phyloP scores from a whole-genome alignment of 2,113 vertebrate genomes.

The Microcebus jonahi region DNA sequence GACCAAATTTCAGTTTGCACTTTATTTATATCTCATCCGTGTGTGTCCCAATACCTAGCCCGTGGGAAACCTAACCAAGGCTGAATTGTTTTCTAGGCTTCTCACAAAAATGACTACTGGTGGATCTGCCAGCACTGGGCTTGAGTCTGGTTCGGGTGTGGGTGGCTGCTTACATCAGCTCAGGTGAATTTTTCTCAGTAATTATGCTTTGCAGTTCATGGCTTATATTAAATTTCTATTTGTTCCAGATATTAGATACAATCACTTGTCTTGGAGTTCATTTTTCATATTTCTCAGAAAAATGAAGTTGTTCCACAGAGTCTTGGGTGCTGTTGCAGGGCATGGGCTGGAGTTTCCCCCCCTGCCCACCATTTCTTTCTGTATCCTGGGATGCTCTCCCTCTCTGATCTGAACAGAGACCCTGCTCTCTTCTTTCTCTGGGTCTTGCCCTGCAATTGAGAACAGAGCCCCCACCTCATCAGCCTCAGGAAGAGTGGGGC shows the following conservation, averaged over 20 bases:
- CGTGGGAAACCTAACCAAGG: neutral
- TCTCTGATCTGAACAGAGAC: neutral
- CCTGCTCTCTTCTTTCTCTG: neutral
- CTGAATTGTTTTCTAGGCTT: neutral
- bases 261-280: neutral
- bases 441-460: neutral
- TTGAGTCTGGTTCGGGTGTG: neutral
- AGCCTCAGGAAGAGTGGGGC: neutral
- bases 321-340: neutral
- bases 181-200: neutral
- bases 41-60: neutral
- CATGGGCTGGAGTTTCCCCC: neutral
- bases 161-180: neutral
- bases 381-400: neutral
- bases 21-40: neutral
- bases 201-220: neutral
- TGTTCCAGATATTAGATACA: neutral
- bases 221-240: neutral
- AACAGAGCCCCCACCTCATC: neutral
- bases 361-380: neutral
- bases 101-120: neutral
- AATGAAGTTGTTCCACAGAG: neutral
- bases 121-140: neutral
- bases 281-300: slow-evolving; percentile 10
- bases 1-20: neutral